A percentile compares a stretch with the other conserved stretches of the same genome.
These are phyloP conservation scores for Gallinago jamesoni DNA, from an alignment of 2,113 vertebrate species.

Conservation along the genomic window DNA sequence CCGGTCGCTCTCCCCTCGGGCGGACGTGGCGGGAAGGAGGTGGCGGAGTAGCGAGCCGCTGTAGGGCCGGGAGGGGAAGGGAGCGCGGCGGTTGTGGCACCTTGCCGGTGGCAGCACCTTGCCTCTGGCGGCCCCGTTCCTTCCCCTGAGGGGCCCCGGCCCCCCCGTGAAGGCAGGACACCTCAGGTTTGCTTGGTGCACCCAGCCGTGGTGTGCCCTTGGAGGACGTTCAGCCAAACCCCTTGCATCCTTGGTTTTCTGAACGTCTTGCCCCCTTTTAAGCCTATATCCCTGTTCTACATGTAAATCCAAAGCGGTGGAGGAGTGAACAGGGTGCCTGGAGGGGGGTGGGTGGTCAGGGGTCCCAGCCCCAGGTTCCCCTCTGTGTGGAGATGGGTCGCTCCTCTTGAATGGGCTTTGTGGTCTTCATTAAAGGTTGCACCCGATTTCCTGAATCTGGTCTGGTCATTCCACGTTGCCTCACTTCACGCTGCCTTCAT, in stretches of 20 bases:
- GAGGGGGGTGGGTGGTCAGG: rapidly evolving
- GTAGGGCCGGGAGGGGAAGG: background rate
- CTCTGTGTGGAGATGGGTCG: rapidly evolving
- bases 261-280: background rate
- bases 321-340: background rate
- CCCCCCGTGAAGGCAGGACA: too few species aligned
- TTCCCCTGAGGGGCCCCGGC: too few species aligned
- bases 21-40: background rate
- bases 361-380: background rate
- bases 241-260: background rate
- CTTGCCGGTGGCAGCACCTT: rapidly evolving
- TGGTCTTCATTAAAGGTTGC: background rate
- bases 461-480: background rate
- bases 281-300: background rate
- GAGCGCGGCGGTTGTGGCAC: background rate
- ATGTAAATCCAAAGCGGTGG: rapidly evolving
- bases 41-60: rapidly evolving
- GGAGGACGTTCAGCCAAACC: rapidly evolving
- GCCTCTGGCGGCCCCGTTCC: background rate
- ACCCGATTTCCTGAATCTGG: background rate
- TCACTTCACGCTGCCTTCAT: background rate
- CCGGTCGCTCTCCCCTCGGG: background rate
- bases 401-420: too few species aligned
- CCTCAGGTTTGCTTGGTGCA: rapidly evolving
- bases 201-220: rapidly evolving